phyloP scores from a whole-genome alignment of 2,888 invertebrate genomes.

The Hypsopygia costalis region DNA sequence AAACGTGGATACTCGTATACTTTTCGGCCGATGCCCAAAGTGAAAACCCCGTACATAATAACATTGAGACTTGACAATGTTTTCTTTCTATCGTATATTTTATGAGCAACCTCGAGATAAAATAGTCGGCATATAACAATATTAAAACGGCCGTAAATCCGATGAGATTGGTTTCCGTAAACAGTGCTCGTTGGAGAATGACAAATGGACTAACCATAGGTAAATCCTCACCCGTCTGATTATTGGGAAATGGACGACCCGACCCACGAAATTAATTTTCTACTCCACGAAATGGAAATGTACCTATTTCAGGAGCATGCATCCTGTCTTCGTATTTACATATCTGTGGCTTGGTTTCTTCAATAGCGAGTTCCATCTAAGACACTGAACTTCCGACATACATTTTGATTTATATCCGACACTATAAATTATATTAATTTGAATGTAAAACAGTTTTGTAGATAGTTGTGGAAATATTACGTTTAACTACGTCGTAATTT shows the following conservation, averaged over 20 bases:
- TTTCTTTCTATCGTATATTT: too few species aligned
- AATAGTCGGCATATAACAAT: neutral
- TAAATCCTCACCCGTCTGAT: conserved; percentile 11
- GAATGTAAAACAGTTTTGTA: too few species aligned
- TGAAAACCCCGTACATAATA: too few species aligned
- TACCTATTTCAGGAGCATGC: conserved; percentile 11
- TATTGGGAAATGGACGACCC: conserved; percentile 11
- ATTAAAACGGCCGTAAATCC: conserved; percentile 1
- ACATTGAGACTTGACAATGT: too few species aligned
- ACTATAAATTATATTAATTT: too few species aligned
- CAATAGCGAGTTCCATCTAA: neutral
- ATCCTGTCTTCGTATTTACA: conserved; percentile 7
- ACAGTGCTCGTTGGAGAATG: conserved; percentile 8
- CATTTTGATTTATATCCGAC: too few species aligned
- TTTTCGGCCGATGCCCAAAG: too few species aligned
- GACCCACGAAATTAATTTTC: conserved; percentile 17
- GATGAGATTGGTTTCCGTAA: conserved; percentile 3
- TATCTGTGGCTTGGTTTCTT: conserved; percentile 8
- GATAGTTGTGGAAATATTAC: too few species aligned
- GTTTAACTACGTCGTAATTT: too few species aligned
- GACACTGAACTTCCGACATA: too few species aligned
- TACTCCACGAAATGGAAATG: conserved; percentile 15
- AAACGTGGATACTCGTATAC: too few species aligned
- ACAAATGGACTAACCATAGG: conserved; percentile 15
- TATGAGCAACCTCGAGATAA: too few species aligned